Base-by-base conservation (phyloP, 1,140 invertebrate species). In the Rhynchophorus ferrugineus region DNA sequence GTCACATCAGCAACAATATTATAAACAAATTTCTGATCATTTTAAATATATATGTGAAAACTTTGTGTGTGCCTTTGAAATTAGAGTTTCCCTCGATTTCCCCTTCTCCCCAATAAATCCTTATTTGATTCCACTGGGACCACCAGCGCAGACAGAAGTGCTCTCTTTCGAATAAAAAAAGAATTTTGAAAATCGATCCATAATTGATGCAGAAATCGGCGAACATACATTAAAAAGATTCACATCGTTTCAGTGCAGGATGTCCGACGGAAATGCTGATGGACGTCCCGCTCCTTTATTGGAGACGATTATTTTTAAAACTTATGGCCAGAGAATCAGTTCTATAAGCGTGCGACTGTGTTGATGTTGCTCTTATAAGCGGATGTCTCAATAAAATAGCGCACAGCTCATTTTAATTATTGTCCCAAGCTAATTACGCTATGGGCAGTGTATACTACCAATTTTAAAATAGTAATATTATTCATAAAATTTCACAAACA, bases 361-460 rank as follows among this genome's bases (percentile, higher is more conserved):
- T 56, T 50, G 43, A 50, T 19, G 37, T 44, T 11, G 16, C 8
- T 19, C 17, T 36, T 33, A 33, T 13, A 9, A 53, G 49, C 59
- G 59, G 59, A 60, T 55, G 59, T 45, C 47, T 45, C 53, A 60
- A 60, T 60, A 57, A 60, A 46, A 42, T 9, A 36, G 55, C 44
- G 52, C 54, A 41, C 39, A 33, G 33, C 19, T 33, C 50, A 18
- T 53, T 53, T 53, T 46, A 45, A 53, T 53, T 53, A 8, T 35
- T 18, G 14, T n/a, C n/a, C n/a, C n/a, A n/a, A n/a, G n/a, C n/a
- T n/a, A n/a, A n/a, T n/a, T n/a, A n/a, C n/a, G n/a, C n/a, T n/a
- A n/a, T n/a, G n/a, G n/a, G n/a, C n/a, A n/a, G n/a, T n/a, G n/a
- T n/a, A n/a, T n/a, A n/a, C n/a, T n/a, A n/a, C n/a, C n/a, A n/a